Evolutionary conservation across 1,140 invertebrate species (phyloP).

Genomic region (Andricus grossulariae): DNA sequence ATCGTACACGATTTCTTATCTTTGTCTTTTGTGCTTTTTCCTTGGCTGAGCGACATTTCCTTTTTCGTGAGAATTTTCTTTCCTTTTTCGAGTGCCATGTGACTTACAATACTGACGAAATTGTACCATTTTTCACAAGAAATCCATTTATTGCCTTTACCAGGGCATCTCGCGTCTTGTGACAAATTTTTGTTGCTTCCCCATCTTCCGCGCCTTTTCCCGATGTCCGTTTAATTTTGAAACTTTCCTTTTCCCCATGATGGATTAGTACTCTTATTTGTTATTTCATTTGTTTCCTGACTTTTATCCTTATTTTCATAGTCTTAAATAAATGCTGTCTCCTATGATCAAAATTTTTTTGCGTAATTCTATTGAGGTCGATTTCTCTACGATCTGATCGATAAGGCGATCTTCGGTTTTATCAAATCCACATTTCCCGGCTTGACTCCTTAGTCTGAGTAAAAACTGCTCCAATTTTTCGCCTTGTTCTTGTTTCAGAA

Average conservation of each 20-base stretch:
- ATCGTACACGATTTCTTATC: too few relatives aligned
- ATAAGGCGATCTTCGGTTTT: background rate
- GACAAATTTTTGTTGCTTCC: background rate
- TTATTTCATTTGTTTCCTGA: too few relatives aligned
- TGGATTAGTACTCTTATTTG: too few relatives aligned
- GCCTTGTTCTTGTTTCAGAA: constrained; percentile 44
- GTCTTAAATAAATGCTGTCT: background rate
- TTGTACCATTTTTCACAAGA: too few relatives aligned
- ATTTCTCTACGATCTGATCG: background rate
- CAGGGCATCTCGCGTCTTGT: background rate
- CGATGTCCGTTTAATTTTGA: background rate
- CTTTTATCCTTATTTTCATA: too few relatives aligned
- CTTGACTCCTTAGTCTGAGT: constrained; percentile 43
- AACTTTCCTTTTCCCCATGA: too few relatives aligned
- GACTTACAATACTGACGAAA: too few relatives aligned
- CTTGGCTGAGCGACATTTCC: too few relatives aligned
- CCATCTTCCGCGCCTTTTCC: background rate
- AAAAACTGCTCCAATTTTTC: constrained; percentile 52
- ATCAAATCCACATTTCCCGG: constrained; percentile 36
- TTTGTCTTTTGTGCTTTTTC: too few relatives aligned
- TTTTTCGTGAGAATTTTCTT: too few relatives aligned
- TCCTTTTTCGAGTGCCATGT: too few relatives aligned
- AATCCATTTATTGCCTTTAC: background rate
- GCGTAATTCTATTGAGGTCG: background rate
- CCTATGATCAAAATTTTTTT: background rate